These are phyloP conservation scores for Chaetoderma sp. DNA, from an alignment of 2,888 invertebrate species.

Conservation along the genomic window DNA sequence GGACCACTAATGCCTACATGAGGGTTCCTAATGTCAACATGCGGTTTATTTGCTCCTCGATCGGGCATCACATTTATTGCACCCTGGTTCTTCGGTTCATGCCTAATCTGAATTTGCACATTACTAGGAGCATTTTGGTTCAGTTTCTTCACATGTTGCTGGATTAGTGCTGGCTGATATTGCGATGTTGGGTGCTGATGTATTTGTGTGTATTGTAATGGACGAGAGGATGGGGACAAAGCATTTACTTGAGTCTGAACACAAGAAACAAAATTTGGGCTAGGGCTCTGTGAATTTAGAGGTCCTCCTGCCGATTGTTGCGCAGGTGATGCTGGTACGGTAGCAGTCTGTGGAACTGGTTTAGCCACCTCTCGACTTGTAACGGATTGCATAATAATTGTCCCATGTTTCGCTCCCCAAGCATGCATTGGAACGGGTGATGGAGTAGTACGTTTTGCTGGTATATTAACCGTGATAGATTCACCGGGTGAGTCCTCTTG, in stretches of 20 bases:
- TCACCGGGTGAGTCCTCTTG: too few relatives aligned
- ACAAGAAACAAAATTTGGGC: conserved; percentile 67
- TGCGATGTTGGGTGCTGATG: too few relatives aligned
- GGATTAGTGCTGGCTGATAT: too few relatives aligned
- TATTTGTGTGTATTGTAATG: conserved; percentile 8
- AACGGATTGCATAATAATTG: conserved; percentile 96
- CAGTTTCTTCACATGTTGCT: too few relatives aligned
- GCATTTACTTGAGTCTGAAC: conserved; percentile 58
- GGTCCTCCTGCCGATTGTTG: too few relatives aligned
- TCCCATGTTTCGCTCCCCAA: conserved; percentile 89
- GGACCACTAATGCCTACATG: conserved; percentile 8
- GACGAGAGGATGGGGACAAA: conserved; percentile 51
- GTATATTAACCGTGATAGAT: conserved; percentile 37
- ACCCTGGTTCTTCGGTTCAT: too few relatives aligned
- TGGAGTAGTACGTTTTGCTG: conserved; percentile 26
- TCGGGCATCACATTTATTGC: too few relatives aligned
- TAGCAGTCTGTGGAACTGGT: conserved; percentile 93
- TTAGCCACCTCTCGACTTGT: conserved; percentile 94
- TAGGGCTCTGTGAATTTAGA: conserved; percentile 60
- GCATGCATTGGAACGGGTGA: conserved; percentile 80
- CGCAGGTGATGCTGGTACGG: conserved; percentile 82
- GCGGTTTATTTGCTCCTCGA: too few relatives aligned
- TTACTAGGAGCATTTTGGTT: too few relatives aligned
- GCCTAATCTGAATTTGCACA: conserved; percentile 47
- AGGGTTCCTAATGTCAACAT: too few relatives aligned